Evolutionary conservation across 1,140 invertebrate species (phyloP), one percentile per base, ranked within the genome.

Genomic region (Dinothrombium tinctorium): DNA sequence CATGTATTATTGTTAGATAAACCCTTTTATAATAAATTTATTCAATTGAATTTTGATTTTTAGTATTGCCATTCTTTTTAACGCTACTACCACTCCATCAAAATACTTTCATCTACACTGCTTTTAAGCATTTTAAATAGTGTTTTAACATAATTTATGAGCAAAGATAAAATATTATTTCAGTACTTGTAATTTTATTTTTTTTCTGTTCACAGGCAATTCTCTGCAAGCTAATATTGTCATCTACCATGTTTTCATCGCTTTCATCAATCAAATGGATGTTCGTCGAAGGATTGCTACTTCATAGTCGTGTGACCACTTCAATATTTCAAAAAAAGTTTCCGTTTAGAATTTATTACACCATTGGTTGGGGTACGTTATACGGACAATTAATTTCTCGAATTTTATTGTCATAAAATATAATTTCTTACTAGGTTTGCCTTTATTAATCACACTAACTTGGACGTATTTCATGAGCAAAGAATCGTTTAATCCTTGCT

Each of bases 181-280:
- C n/a, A n/a, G n/a, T n/a, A n/a, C n/a, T n/a, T n/a, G n/a, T n/a
- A n/a, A n/a, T n/a, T n/a, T n/a, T n/a, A n/a, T n/a, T n/a, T n/a
- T n/a, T n/a, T n/a, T n/a, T 17, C 29, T 17, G 9, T 28, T 11
- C n/a, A 17, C 19, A 36, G 21, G 11, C 14, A 3, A 42, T 56
- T 32, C 42, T 64, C 11, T 68, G 66, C 47, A 65, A 64, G 43
- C 39, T 50, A 0, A 47, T 65, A 7, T 44, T 65, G 26, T 52
- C 56, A 4, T 28, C 64, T 0, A 56, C 58, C 44, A 58, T 65
- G 51, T 68, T 65, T 46, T 51, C 60, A 3, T 55, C 59, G 19
- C 49, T 61, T 12, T 55, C 64, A 15, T 63, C 58, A 37, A 62
- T 67, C 47, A 66, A 63, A 51, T 69, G 67, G 67, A 69, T 68